These are phyloP conservation scores for Rhea americana DNA, from an alignment of 2,113 vertebrate genomes.

Conservation along the genomic window DNA sequence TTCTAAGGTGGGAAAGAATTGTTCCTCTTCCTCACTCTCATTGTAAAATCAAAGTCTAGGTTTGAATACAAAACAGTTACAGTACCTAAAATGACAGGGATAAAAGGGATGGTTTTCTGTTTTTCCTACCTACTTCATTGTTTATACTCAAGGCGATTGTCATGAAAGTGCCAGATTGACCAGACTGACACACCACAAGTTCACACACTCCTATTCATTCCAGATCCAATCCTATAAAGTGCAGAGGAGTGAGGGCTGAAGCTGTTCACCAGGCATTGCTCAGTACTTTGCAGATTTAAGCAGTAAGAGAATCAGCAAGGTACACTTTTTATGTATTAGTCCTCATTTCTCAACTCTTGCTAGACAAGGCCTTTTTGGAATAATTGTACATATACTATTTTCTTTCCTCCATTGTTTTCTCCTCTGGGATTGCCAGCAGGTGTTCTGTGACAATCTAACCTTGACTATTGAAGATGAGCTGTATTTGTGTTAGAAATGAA, in stretches of 20 bases:
- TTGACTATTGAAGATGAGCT: neutral
- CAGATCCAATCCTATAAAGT: neutral
- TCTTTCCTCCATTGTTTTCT: neutral
- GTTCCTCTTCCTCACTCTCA: neutral
- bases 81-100: neutral
- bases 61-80: neutral
- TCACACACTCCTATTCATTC: neutral
- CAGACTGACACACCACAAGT: neutral
- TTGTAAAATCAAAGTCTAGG: neutral
- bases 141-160: neutral
- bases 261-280: neutral
- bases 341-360: neutral
- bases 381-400: neutral
- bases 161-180: neutral
- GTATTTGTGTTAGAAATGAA: neutral
- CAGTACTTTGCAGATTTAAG: neutral
- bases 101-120: neutral
- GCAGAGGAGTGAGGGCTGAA: rapidly evolving
- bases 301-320: neutral
- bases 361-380: neutral
- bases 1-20: neutral
- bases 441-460: neutral
- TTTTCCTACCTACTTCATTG: neutral
- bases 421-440: neutral
- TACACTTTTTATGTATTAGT: neutral